Conservation (phyloP, 2,113 vertebrate species). For the Xerus inauris region DNA sequence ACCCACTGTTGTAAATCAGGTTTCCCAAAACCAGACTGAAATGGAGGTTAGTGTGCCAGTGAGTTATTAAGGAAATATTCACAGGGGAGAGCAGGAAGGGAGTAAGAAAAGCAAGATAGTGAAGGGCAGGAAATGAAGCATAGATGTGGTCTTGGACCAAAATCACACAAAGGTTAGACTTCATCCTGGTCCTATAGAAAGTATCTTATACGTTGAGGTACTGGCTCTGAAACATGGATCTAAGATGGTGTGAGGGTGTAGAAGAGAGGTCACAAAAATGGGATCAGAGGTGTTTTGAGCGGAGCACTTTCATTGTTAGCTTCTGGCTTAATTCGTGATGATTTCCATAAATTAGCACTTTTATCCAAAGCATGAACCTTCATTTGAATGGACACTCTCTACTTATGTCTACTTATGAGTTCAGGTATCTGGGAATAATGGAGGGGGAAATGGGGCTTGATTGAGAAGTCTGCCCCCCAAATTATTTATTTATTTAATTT, state of each 20-base stretch:
- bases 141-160: background rate
- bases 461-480: no score
- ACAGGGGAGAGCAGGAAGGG: background rate
- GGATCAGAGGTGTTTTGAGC: background rate
- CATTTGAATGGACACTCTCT: background rate
- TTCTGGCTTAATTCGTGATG: slow-evolving; percentile 12
- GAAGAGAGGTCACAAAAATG: background rate
- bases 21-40: background rate
- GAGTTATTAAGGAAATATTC: slow-evolving; percentile 25
- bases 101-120: background rate
- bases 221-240: background rate
- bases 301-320: background rate
- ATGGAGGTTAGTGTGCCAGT: background rate
- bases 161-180: background rate
- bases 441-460: background rate
- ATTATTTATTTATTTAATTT: no score
- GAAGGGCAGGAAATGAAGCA: background rate
- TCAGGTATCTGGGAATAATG: slow-evolving; percentile 36
- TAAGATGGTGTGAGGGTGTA: background rate
- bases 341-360: slow-evolving; percentile 19
- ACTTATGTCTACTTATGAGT: background rate
- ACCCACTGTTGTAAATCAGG: background rate
- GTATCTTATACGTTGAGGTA: background rate
- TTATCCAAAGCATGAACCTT: slow-evolving; percentile 1
- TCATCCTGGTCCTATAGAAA: background rate